Percentiles rank a stretch among this genome's conserved stretches.
Evolutionary conservation across 2,888 invertebrate species (phyloP).

Genomic region (Ceraclea dissimilis): DNA sequence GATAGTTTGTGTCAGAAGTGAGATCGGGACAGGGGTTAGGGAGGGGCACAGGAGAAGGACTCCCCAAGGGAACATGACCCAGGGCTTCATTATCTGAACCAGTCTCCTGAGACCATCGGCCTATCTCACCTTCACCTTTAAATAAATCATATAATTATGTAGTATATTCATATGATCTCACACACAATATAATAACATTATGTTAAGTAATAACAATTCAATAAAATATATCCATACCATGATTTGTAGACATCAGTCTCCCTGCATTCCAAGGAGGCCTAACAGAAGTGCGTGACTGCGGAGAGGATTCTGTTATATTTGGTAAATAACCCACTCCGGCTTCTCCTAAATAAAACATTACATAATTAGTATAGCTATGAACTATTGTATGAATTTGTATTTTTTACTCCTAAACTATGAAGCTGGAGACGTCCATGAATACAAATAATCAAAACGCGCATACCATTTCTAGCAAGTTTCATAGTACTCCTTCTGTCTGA

Average conservation of each 20-base stretch:
- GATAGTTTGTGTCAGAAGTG: slow-evolving; percentile 54
- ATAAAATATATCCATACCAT: slow-evolving; percentile 3
- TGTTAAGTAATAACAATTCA: no score
- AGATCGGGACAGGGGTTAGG: slow-evolving; percentile 72
- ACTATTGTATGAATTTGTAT: no score
- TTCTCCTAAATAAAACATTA: slow-evolving; percentile 12
- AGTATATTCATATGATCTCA: background rate
- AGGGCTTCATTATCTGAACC: slow-evolving; percentile 68
- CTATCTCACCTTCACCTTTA: slow-evolving; percentile 36
- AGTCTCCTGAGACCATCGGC: slow-evolving; percentile 74
- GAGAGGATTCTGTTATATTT: slow-evolving; percentile 45
- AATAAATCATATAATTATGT: no score
- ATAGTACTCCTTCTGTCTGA: slow-evolving; percentile 41
- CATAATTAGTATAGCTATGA: no score
- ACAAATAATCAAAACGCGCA: no score
- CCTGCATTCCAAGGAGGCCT: slow-evolving; percentile 18
- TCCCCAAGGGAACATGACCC: slow-evolving; percentile 36
- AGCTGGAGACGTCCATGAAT: no score
- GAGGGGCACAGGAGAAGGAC: slow-evolving; percentile 57
- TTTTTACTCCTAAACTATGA: no score
- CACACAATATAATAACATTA: no score
- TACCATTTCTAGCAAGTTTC: slow-evolving; percentile 36
- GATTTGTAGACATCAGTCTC: slow-evolving; percentile 5
- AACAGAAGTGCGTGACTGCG: slow-evolving; percentile 28
- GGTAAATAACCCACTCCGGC: slow-evolving; percentile 35